Evolutionary conservation across 2,113 vertebrate genomes (phyloP).

Genomic region (Panthera leo): DNA sequence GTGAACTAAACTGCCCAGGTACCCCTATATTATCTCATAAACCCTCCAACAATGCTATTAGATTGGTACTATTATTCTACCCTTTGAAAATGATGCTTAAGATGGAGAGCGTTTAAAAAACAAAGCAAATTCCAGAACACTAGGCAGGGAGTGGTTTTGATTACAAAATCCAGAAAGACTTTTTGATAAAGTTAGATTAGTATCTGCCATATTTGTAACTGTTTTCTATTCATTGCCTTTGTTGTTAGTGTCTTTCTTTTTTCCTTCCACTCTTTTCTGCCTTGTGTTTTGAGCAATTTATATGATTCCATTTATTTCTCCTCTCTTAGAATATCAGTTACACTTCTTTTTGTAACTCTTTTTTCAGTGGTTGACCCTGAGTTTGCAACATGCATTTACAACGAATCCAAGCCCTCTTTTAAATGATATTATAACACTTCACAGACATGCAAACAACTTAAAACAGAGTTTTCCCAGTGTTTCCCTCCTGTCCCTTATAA

Average conservation of each 20-base stretch:
- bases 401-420: background rate
- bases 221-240: background rate
- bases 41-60: background rate
- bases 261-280: background rate
- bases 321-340: background rate
- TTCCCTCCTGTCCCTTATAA: background rate
- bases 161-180: background rate
- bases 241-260: background rate
- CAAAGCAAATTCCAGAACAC: background rate
- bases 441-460: background rate
- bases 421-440: background rate
- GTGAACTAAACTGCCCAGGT: no score
- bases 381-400: background rate
- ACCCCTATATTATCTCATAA: background rate
- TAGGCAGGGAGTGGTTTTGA: background rate
- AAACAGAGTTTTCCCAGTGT: background rate
- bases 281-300: background rate
- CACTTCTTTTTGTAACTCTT: background rate
- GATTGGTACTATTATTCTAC: background rate
- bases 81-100: background rate
- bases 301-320: background rate
- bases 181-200: background rate
- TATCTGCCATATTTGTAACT: background rate
- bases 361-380: background rate
- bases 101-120: background rate